Conservation (phyloP, 2,113 vertebrate genomes). For the Hystrix brachyura region DNA sequence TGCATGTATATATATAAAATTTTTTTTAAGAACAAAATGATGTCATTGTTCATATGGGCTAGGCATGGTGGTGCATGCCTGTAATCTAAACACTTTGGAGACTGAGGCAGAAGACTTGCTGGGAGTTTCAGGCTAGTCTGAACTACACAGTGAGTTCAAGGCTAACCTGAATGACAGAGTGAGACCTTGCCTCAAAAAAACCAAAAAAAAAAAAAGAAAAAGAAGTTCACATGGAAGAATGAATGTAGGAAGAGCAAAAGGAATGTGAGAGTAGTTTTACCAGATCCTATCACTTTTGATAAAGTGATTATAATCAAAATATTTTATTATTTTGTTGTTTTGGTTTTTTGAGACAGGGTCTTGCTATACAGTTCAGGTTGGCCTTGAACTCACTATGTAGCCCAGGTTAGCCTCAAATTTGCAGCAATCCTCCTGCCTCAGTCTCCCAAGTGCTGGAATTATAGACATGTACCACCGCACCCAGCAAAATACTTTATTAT, state of each 20-base stretch:
- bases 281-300: slow-evolving; percentile 27
- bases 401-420: not conserved
- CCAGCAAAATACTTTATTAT: not conserved
- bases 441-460: not conserved
- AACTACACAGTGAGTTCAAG: too few relatives aligned
- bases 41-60: not conserved
- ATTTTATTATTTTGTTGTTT: not conserved
- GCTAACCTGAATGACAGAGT: too few relatives aligned
- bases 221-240: not conserved
- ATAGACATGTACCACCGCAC: not conserved
- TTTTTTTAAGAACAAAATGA: not conserved
- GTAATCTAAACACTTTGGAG: not conserved
- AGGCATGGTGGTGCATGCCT: not conserved
- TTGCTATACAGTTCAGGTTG: not conserved
- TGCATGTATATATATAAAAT: not conserved
- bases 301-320: slow-evolving; percentile 38
- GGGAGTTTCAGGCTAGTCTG: not conserved
- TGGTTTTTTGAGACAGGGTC: not conserved
- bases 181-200: too few relatives aligned
- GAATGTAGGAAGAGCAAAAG: not conserved
- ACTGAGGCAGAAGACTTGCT: not conserved
- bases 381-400: not conserved
- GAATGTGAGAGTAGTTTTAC: not conserved
- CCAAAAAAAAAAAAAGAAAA: too few relatives aligned
- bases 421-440: not conserved